These are phyloP conservation scores for Neotoma lepida DNA, from an alignment of 2,113 vertebrate species.

Conservation along the genomic window DNA sequence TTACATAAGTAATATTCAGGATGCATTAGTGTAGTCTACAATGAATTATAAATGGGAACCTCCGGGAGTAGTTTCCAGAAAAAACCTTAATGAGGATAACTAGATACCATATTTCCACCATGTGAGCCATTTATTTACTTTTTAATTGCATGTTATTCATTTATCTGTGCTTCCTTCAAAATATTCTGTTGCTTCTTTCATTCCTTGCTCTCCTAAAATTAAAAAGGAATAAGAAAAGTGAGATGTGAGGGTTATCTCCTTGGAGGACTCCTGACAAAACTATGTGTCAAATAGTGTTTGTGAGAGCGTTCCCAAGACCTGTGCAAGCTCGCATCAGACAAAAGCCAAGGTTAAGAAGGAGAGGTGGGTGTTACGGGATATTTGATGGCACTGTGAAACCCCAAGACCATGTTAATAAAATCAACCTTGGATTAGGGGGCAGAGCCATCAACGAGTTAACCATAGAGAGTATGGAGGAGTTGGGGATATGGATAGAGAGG, in stretches of 20 bases:
- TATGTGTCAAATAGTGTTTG: background rate
- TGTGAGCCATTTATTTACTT: background rate
- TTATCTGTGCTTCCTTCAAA: background rate
- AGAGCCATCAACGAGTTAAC: background rate
- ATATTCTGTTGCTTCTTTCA: background rate
- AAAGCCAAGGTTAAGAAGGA: background rate
- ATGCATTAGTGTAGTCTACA: background rate
- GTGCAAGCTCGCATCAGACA: background rate
- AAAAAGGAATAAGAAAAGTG: background rate
- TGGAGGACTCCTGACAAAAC: background rate
- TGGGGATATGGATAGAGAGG: background rate
- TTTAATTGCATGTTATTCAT: background rate
- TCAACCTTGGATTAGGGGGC: background rate
- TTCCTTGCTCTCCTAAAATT: background rate
- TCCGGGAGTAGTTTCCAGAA: conserved; percentile 12
- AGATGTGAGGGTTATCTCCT: fast-evolving
- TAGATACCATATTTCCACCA: background rate
- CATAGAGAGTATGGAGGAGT: background rate
- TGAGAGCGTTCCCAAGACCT: background rate
- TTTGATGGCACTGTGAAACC: background rate
- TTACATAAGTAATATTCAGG: background rate
- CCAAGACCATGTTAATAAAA: background rate
- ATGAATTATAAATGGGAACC: background rate
- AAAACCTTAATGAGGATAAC: background rate
- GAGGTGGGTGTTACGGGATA: background rate